Conservation (phyloP, 2,113 vertebrate species). For the Chamaea fasciata region DNA sequence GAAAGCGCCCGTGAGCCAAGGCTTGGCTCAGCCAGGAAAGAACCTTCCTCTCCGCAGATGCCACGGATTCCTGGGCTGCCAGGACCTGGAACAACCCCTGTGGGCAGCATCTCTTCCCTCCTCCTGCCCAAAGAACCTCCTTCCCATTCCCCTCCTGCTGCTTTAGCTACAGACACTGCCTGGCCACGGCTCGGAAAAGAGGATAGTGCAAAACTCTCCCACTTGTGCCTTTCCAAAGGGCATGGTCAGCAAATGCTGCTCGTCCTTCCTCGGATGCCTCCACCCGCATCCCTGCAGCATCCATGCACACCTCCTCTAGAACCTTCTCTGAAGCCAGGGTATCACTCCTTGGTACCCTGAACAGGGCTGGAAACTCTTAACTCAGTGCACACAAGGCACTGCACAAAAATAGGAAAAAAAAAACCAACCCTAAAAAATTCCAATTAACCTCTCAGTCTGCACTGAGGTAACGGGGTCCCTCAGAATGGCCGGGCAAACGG, state of each 20-base stretch:
- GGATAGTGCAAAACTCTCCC: background rate
- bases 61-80: background rate
- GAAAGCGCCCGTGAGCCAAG: accelerated
- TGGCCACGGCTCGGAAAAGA: background rate
- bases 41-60: background rate
- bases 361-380: background rate
- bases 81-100: background rate
- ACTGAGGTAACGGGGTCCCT: background rate
- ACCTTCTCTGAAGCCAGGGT: background rate
- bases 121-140: background rate
- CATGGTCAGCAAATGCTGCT: background rate
- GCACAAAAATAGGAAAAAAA: background rate
- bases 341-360: background rate
- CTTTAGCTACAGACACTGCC: background rate
- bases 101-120: background rate
- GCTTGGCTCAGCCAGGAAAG: background rate
- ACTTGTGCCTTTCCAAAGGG: background rate
- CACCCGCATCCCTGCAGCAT: background rate
- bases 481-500: background rate
- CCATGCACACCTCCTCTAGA: accelerated
- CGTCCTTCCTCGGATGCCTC: background rate
- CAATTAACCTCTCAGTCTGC: background rate
- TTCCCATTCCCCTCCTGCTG: background rate
- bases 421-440: background rate
- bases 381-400: background rate